Evolutionary conservation across 2,797 vertebrate species (phyloP).

Genomic region (Scolopax rusticola): DNA sequence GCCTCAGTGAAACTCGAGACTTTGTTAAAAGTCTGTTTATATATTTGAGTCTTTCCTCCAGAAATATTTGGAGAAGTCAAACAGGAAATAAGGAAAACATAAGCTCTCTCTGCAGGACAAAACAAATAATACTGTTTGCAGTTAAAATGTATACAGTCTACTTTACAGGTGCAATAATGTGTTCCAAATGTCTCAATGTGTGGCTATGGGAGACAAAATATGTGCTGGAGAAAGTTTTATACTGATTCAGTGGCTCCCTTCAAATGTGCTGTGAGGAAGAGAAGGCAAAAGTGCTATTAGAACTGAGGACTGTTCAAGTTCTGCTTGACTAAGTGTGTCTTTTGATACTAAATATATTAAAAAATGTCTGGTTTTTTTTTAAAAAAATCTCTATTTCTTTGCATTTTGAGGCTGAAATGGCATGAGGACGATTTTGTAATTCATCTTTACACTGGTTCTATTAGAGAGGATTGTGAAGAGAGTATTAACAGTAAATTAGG

Average conservation of each 20-base stretch:
- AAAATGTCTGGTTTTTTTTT: neutral
- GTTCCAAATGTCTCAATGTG: neutral
- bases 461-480: neutral
- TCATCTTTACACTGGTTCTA: neutral
- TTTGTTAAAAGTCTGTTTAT: neutral
- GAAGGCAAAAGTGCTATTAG: neutral
- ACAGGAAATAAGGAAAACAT: neutral
- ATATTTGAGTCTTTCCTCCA: neutral
- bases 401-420: neutral
- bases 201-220: neutral
- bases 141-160: neutral
- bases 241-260: neutral
- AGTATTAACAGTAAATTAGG: neutral
- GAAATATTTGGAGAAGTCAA: neutral
- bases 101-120: neutral
- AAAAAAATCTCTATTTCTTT: neutral
- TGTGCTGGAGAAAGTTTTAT: neutral
- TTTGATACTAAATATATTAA: neutral
- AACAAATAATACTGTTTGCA: neutral
- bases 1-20: neutral
- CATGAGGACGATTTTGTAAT: neutral
- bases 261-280: neutral
- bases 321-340: neutral
- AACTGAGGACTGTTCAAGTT: neutral
- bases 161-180: neutral